These are phyloP conservation scores for Drosophila rufa DNA, from an alignment of 1,140 invertebrate genomes.

Conservation along the genomic window DNA sequence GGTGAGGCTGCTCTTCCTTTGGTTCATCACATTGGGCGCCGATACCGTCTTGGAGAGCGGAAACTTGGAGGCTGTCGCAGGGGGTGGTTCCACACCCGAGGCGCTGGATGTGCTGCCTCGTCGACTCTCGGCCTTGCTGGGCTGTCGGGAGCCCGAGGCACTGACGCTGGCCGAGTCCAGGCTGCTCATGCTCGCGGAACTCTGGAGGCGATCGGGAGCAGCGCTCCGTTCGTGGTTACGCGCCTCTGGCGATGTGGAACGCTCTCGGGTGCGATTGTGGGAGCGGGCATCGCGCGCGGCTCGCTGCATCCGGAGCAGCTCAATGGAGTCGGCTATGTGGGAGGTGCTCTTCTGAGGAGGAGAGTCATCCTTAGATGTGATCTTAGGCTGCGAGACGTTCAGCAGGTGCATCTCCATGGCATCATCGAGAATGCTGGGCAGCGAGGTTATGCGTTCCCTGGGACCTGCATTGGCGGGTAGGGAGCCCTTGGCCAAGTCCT, in stretches of 20 bases:
- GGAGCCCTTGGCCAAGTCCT: conserved; percentile 10
- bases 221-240: conserved; percentile 60
- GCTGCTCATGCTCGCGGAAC: conserved; percentile 74
- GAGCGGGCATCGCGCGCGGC: conserved; percentile 64
- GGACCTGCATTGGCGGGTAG: conserved; percentile 25
- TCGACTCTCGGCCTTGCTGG: conserved; percentile 65
- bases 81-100: conserved; percentile 31
- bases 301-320: conserved; percentile 69
- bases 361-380: conserved; percentile 41
- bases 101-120: conserved; percentile 74
- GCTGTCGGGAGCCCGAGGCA: conserved; percentile 48
- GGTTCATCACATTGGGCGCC: conserved; percentile 67
- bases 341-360: conserved; percentile 51
- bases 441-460: conserved; percentile 46
- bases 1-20: conserved; percentile 67
- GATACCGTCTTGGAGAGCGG: conserved; percentile 73
- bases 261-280: conserved; percentile 59
- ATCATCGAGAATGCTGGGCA: conserved; percentile 58
- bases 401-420: conserved; percentile 56
- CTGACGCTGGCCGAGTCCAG: conserved; percentile 62
- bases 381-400: conserved; percentile 22
- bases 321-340: conserved; percentile 69
- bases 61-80: conserved; percentile 60
- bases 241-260: conserved; percentile 47
- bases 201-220: conserved; percentile 76